Conservation (phyloP, 2,113 vertebrate species). For the Mobula birostris region DNA sequence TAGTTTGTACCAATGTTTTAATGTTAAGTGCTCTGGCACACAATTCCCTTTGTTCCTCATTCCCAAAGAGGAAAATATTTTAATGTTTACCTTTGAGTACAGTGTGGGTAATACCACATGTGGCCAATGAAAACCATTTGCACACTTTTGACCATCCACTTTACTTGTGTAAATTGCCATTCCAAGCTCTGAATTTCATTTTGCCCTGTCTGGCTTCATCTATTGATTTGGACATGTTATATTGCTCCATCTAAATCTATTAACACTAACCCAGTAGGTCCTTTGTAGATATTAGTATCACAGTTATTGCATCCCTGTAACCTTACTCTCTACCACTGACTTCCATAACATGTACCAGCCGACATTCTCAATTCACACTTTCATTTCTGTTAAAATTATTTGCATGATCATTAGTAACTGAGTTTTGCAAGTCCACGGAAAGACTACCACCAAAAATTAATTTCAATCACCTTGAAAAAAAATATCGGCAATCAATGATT, state of each 20-base stretch:
- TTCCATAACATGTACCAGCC: not conserved
- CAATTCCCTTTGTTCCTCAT: not conserved
- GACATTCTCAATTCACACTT: not conserved
- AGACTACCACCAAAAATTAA: not conserved
- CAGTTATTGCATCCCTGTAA: not conserved
- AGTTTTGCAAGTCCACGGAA: not conserved
- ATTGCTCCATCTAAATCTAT: not conserved
- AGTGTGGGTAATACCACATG: not conserved
- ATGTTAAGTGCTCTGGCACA: not conserved
- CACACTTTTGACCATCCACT: not conserved
- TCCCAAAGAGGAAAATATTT: not conserved
- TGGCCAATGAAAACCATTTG: not conserved
- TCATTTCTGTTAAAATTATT: not conserved
- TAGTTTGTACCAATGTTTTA: not conserved
- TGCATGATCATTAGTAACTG: not conserved
- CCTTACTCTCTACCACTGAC: not conserved
- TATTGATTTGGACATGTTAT: not conserved
- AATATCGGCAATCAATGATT: not conserved
- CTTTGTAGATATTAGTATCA: not conserved
- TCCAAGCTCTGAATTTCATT: not conserved
- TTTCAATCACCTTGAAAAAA: not conserved
- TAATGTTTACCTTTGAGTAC: not conserved
- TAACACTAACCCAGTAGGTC: not conserved
- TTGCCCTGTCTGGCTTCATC: not conserved
- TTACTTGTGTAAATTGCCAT: not conserved